Evolutionary conservation across 1,140 invertebrate genomes (phyloP).

Genomic region (Acyrthosiphon pisum): DNA sequence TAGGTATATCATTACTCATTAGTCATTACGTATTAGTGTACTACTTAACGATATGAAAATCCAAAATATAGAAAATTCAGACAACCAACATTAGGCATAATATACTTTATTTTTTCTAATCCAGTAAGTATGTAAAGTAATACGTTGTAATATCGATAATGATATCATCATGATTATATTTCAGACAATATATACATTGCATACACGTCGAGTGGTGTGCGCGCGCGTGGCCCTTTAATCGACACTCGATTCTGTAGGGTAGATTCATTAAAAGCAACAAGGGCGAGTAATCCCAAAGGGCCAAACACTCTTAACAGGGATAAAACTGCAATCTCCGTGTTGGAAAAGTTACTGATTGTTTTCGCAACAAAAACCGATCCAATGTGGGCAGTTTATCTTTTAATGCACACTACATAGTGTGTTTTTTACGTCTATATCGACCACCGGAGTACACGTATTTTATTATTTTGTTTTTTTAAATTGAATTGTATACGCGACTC

Average conservation of each 20-base stretch:
- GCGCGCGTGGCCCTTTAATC: slow-evolving; percentile 35
- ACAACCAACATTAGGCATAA: neutral
- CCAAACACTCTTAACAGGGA: slow-evolving; percentile 52
- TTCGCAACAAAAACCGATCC: slow-evolving; percentile 20
- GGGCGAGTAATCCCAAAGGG: slow-evolving; percentile 49
- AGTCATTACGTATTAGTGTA: neutral
- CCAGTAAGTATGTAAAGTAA: neutral
- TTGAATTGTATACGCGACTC: neutral
- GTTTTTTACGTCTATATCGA: neutral
- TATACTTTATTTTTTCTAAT: neutral
- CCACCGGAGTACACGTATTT: neutral
- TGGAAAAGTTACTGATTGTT: slow-evolving; percentile 43
- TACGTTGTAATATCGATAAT: slow-evolving; percentile 9
- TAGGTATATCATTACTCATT: too few relatives aligned
- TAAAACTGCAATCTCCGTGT: slow-evolving; percentile 28
- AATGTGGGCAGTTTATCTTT: slow-evolving; percentile 22
- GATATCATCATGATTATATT: neutral
- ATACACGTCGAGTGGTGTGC: neutral
- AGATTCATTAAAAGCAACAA: slow-evolving; percentile 45
- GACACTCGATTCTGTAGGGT: slow-evolving; percentile 44
- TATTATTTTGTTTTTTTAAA: neutral
- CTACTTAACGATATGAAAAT: neutral
- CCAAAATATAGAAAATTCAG: neutral
- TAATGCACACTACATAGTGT: neutral
- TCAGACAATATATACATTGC: neutral